Evolutionary conservation across 1,140 invertebrate species (phyloP).

Genomic region (Aphelenchoides besseyi): DNA sequence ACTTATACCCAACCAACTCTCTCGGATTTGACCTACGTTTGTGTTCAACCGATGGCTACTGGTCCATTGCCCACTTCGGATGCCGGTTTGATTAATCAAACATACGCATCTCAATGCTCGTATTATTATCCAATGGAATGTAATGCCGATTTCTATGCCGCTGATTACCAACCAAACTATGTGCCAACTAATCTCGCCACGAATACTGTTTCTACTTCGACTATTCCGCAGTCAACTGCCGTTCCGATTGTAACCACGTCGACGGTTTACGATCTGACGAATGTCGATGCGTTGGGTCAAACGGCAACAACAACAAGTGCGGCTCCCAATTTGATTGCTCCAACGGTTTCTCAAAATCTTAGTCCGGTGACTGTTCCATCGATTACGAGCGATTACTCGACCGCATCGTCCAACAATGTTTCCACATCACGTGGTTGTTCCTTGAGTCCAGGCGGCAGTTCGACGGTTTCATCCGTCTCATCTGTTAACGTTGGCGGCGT

Average conservation of each 20-base stretch:
- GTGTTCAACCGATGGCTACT: constrained; percentile 4
- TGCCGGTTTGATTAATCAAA: background rate
- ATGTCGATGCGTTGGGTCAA: background rate
- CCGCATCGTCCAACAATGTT: background rate
- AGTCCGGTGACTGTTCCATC: background rate
- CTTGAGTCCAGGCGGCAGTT: background rate
- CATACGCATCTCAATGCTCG: background rate
- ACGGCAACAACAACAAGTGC: background rate
- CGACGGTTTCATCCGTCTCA: background rate
- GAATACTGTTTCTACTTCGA: background rate
- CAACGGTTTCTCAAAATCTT: background rate
- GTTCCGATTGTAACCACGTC: background rate
- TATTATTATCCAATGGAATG: background rate
- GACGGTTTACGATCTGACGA: background rate
- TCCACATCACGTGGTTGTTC: constrained; percentile 21
- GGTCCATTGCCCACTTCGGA: background rate
- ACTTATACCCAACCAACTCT: background rate
- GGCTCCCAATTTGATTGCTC: background rate
- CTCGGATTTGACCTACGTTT: constrained; percentile 4
- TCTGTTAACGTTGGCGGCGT: constrained; percentile 5
- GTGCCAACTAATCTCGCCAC: background rate
- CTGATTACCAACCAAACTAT: constrained; percentile 11
- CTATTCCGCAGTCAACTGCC: background rate
- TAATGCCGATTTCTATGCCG: background rate
- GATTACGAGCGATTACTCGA: constrained; percentile 1